Evolutionary conservation across 2,113 vertebrate genomes (phyloP), one percentile per base, ranked within the genome.

Genomic region (Poeciliopsis occidentalis): DNA sequence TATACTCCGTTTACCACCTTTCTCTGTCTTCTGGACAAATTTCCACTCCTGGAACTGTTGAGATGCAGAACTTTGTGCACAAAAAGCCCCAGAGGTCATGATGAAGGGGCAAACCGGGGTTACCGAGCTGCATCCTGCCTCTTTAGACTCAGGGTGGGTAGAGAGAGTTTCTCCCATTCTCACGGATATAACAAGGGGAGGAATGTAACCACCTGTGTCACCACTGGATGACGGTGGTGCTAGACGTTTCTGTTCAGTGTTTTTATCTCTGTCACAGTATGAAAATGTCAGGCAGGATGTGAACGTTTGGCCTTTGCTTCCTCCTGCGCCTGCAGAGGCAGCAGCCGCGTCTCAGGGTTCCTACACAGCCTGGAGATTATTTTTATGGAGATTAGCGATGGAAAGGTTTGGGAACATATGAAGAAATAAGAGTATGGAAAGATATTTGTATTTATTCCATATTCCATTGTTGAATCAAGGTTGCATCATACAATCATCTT

Each of bases 131-230:
- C 84, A 80, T 4, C 84, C 90, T 83, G 84, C 84, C 79, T 82
- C 88, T 81, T 82, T 74, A 87, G 88, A 89, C 91, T 91, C 88
- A 90, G 92, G 90, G 84, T 84, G 90, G 85, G 80, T 44, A n/a
- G 76, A 82, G 78, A 71, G 74, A 61, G 26, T 64, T 84, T 73
- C 82, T 86, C 86, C 86, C 85, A 78, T 91, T 87, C 88, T 80
- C 83, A 86, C 76, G 77, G 80, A 79, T 84, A 61, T 34, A 64
- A 71, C 74, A 76, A 67, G 63, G 80, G 83, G 77, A 91, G 88
- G 86, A 84, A 92, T 89, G 87, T 92, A 89, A 87, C 69, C 79
- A 82, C 80, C 82, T 81, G 74, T 89, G 69, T 73, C 64, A 79
- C 27, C 75, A 70, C 61, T 69, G 71, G 69, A 71, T 64, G 37